A percentile compares a stretch with the other conserved stretches of the same genome.
Evolutionary conservation across 2,888 invertebrate species (phyloP).

Genomic region (Xestobium rufovillosum): DNA sequence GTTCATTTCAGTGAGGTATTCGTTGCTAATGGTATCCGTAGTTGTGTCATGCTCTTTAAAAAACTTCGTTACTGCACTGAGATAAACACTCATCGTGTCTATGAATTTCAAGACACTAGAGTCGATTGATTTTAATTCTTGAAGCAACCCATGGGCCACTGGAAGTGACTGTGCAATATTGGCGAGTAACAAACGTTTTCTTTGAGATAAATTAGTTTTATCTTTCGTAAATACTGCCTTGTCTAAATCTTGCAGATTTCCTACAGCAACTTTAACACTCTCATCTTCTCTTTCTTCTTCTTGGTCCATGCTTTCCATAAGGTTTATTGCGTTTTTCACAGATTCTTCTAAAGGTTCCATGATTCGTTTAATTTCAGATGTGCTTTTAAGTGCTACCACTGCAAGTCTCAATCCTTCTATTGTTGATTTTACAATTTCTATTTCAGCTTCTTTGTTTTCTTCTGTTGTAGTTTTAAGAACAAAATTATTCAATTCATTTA

Average conservation of each 20-base stretch:
- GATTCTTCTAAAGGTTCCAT: slow-evolving; percentile 39
- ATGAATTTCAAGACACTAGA: slow-evolving; percentile 36
- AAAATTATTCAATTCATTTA: slow-evolving; percentile 31
- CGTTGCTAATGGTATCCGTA: no score
- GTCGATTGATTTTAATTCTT: slow-evolving; percentile 36
- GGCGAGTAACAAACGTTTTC: slow-evolving; percentile 13
- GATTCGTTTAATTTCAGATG: slow-evolving; percentile 32
- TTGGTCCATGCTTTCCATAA: slow-evolving; percentile 35
- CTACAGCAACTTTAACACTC: slow-evolving; percentile 21
- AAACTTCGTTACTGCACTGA: background rate
- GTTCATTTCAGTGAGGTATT: no score
- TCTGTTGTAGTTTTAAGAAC: slow-evolving; percentile 20
- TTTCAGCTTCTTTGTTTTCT: slow-evolving; percentile 20
- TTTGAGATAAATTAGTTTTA: slow-evolving; percentile 3
- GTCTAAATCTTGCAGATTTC: slow-evolving; percentile 17
- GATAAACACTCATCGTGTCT: no score
- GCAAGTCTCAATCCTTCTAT: slow-evolving; percentile 37
- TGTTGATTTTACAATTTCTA: slow-evolving; percentile 33
- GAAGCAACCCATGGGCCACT: slow-evolving; percentile 33
- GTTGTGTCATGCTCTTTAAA: no score
- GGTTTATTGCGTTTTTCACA: slow-evolving; percentile 39
- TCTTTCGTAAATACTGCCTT: slow-evolving; percentile 11
- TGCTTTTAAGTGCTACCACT: slow-evolving; percentile 33
- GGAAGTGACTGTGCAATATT: slow-evolving; percentile 16
- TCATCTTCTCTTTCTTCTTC: slow-evolving; percentile 22